Evolutionary conservation across 2,888 invertebrate species (phyloP), one percentile per base, ranked within the genome.

Genomic region (Callimorpha dominula): DNA sequence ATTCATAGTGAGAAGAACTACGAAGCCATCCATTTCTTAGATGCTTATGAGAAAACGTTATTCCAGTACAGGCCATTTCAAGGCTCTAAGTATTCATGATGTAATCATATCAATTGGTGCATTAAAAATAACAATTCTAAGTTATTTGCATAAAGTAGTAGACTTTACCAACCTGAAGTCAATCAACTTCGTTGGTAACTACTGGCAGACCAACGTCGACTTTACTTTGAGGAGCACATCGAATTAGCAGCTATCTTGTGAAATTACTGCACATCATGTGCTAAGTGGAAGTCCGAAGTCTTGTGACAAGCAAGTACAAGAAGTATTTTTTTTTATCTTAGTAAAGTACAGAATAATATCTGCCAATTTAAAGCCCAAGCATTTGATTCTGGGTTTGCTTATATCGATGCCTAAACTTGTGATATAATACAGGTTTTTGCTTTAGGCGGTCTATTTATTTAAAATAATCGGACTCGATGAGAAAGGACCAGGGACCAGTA

Each of bases 161-260:
- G 90, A 92, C 72, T 86, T 93, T 75, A 87, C 84, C 73, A 88
- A 91, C 77, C 87, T 90, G 7, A 91, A 96, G 64, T 96, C 96
- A 64, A 89, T 96, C 76, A 95, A 96, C 90, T 93, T 94, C 74
- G 93, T 97, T 43, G 96, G 96, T 3, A 96, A 96, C 88, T 89
- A 96, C 84, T 95, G 97, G 89, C 96, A 96, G 90, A 95, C 95
- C 67, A 96, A 96, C 85, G 92, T 91, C 73, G 96, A 97, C 85
- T 82, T 94, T 92, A 91, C 79, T 89, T 91, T 63, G 91, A 92
- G 68, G 79, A 88, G 68, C 88, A 82, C 66, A 87, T 88, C 42
- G 88, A n/a, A n/a, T n/a, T n/a, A n/a, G n/a, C n/a, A n/a, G n/a
- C n/a, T n/a, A n/a, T n/a, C 97, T n/a, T 96, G 96, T 76, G 96